Evolutionary conservation across 1,140 invertebrate species (phyloP).

Genomic region (Magallana ariakensis): DNA sequence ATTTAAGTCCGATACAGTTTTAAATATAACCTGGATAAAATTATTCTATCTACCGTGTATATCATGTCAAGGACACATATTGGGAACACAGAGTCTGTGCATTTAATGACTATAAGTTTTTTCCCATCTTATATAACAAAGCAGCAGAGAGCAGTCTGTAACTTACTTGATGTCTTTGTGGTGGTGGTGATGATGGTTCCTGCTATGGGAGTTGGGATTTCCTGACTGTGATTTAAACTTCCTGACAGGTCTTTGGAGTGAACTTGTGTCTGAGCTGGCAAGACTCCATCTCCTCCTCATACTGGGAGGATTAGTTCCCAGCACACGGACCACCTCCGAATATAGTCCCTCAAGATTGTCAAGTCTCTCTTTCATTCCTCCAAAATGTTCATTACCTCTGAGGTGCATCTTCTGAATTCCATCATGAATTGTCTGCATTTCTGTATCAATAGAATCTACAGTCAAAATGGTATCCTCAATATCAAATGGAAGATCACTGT

Average conservation of each 20-base stretch:
- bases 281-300: conserved; percentile 70
- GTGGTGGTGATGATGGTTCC: conserved; percentile 53
- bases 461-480: conserved; percentile 74
- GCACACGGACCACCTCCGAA: conserved; percentile 88
- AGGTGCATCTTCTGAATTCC: conserved; percentile 51
- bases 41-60: too few relatives aligned
- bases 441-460: conserved; percentile 66
- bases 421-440: conserved; percentile 50
- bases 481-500: conserved; percentile 73
- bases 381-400: conserved; percentile 40
- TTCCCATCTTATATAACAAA: too few relatives aligned
- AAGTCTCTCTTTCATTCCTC: conserved; percentile 83
- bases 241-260: conserved; percentile 57
- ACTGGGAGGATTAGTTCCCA: conserved; percentile 82
- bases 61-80: too few relatives aligned
- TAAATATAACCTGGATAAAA: too few relatives aligned
- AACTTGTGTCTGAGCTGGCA: conserved; percentile 73
- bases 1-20: too few relatives aligned
- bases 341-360: conserved; percentile 94
- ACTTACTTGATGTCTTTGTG: conserved; percentile 66
- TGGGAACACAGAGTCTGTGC: too few relatives aligned
- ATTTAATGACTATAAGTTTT: too few relatives aligned
- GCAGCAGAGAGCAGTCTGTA: neutral
- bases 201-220: conserved; percentile 49
- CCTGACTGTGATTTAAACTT: conserved; percentile 47